Evolutionary conservation across 2,888 invertebrate species (phyloP).

Genomic region (Athalia cordata): DNA sequence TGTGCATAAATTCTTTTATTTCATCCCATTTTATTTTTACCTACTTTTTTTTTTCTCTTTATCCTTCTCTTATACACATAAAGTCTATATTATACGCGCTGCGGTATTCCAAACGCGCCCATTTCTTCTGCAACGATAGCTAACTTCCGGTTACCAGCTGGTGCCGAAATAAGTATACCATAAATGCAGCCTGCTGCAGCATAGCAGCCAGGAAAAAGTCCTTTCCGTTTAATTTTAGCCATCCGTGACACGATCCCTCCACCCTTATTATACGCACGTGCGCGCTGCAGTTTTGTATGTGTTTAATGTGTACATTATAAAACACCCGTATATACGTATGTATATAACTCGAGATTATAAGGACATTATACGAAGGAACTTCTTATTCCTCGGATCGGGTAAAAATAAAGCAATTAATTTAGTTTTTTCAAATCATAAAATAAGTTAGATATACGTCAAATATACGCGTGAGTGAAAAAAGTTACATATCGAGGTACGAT

Average conservation of each 20-base stretch:
- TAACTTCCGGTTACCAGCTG: slow-evolving; percentile 71
- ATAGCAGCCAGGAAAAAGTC: neutral
- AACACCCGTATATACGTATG: neutral
- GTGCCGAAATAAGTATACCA: slow-evolving; percentile 46
- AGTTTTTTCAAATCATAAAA: no score
- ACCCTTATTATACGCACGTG: neutral
- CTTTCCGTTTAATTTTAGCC: slow-evolving; percentile 44
- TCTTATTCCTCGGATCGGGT: no score
- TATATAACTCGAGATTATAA: no score
- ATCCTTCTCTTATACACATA: slow-evolving; percentile 20
- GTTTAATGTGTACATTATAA: neutral
- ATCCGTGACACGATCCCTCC: slow-evolving; percentile 31
- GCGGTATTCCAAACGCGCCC: slow-evolving; percentile 2
- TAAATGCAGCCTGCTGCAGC: neutral
- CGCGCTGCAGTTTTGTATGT: neutral
- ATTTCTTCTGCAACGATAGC: slow-evolving; percentile 56
- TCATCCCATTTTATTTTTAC: neutral
- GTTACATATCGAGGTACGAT: no score
- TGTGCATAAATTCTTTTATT: slow-evolving; percentile 49
- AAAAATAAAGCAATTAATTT: no score
- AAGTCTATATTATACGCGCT: no score
- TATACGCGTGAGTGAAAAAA: no score
- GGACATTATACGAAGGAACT: no score
- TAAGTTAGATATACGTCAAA: no score
- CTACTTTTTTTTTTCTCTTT: no score